Conservation (phyloP, 2,888 invertebrate genomes). For the Axea sp. region DNA sequence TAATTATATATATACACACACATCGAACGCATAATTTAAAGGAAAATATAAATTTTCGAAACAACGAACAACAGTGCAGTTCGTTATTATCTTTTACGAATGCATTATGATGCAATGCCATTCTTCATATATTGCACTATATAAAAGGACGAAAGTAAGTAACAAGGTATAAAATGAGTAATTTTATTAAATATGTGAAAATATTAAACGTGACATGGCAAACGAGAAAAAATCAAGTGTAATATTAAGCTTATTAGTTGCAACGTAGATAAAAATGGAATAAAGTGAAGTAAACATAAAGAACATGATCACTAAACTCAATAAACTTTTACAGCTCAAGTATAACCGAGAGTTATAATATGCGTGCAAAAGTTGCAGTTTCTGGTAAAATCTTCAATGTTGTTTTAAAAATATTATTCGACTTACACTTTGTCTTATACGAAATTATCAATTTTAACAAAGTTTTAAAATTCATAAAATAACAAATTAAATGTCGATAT, state of each 20-base stretch:
- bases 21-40: no score
- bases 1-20: no score
- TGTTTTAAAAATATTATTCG: slow-evolving; percentile 31
- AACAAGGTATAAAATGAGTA: no score
- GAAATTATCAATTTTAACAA: slow-evolving; percentile 18
- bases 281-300: slow-evolving; percentile 18
- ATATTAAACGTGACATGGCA: slow-evolving; percentile 12
- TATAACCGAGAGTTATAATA: slow-evolving; percentile 35
- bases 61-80: no score
- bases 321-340: slow-evolving; percentile 37
- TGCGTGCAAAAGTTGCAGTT: slow-evolving; percentile 28
- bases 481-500: no score
- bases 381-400: slow-evolving; percentile 29
- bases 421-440: slow-evolving; percentile 1
- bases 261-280: slow-evolving; percentile 29
- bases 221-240: slow-evolving; percentile 18
- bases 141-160: slow-evolving; percentile 14
- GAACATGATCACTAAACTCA: slow-evolving; percentile 46
- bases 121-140: no score
- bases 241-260: slow-evolving; percentile 35
- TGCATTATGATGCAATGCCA: no score
- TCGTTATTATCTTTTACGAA: no score
- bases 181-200: slow-evolving; percentile 15
- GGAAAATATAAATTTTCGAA: no score
- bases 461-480: slow-evolving; percentile 1